A percentile compares a stretch with the other conserved stretches of the same genome.
These are phyloP conservation scores for Pollenia labialis DNA, from an alignment of 2,888 invertebrate genomes.

Conservation along the genomic window DNA sequence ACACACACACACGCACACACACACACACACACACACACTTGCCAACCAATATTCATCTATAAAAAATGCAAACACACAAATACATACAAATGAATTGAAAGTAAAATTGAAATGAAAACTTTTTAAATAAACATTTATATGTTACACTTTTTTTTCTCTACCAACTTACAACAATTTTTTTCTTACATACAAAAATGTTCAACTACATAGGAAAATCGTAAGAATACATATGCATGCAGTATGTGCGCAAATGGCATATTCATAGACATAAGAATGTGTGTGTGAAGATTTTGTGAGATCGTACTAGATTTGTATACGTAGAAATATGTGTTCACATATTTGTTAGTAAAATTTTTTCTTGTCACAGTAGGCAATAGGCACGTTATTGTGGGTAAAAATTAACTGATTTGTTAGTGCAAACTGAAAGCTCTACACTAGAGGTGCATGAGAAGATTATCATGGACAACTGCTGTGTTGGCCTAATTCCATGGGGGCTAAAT, in stretches of 20 bases:
- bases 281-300: background rate
- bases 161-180: slow-evolving; percentile 27
- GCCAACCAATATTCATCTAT: background rate
- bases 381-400: too few species aligned
- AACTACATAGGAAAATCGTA: background rate
- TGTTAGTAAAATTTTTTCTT: slow-evolving; percentile 15
- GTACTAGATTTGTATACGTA: background rate
- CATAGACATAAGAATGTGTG: background rate
- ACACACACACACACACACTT: background rate
- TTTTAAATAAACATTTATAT: slow-evolving; percentile 72
- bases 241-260: slow-evolving; percentile 8
- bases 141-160: slow-evolving; percentile 56
- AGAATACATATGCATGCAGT: background rate
- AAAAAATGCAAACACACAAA: slow-evolving; percentile 39
- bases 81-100: slow-evolving; percentile 66
- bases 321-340: slow-evolving; percentile 23
- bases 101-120: slow-evolving; percentile 74
- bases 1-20: background rate
- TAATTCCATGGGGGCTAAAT: too few species aligned
- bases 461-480: too few species aligned
- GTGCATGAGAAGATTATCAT: too few species aligned
- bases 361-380: slow-evolving; percentile 30
- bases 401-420: too few species aligned
- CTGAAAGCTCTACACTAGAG: too few species aligned
- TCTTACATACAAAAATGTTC: background rate